Evolutionary conservation across 2,888 invertebrate genomes (phyloP).

Genomic region (Acanthosoma haemorrhoidale): DNA sequence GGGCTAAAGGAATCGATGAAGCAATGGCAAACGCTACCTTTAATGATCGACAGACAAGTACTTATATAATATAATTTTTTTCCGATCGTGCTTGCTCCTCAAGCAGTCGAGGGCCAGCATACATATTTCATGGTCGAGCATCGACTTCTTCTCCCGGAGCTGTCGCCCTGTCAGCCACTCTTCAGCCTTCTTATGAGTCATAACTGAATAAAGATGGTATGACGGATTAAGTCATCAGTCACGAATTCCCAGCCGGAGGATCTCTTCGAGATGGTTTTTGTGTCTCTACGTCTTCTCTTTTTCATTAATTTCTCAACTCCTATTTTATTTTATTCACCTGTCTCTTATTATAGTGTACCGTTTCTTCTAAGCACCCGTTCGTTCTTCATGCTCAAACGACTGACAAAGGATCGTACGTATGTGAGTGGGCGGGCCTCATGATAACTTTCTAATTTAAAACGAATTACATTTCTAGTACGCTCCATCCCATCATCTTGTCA

Average conservation of each 20-base stretch:
- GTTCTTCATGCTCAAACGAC: neutral
- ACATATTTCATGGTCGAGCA: neutral
- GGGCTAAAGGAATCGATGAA: too few species aligned
- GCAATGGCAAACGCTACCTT: too few species aligned
- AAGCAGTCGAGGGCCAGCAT: neutral
- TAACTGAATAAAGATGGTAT: slow-evolving; percentile 23
- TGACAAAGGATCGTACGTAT: neutral
- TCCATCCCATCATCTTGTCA: neutral
- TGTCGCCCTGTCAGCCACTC: slow-evolving; percentile 2
- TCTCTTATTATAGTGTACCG: neutral
- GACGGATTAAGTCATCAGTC: slow-evolving; percentile 19
- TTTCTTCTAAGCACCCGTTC: neutral
- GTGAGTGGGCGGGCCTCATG: neutral
- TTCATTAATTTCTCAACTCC: neutral
- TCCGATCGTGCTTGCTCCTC: too few species aligned
- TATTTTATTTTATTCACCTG: neutral
- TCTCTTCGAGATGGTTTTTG: neutral
- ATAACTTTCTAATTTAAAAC: slow-evolving; percentile 10
- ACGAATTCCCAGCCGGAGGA: neutral
- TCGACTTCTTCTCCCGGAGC: neutral
- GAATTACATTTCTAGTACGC: slow-evolving; percentile 2
- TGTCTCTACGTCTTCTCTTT: neutral
- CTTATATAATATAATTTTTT: too few species aligned
- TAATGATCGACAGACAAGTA: too few species aligned
- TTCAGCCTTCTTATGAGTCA: slow-evolving; percentile 20